Conservation (phyloP, 53 echinoderm and acorn worm genomes). For the Holothuria scabra region DNA sequence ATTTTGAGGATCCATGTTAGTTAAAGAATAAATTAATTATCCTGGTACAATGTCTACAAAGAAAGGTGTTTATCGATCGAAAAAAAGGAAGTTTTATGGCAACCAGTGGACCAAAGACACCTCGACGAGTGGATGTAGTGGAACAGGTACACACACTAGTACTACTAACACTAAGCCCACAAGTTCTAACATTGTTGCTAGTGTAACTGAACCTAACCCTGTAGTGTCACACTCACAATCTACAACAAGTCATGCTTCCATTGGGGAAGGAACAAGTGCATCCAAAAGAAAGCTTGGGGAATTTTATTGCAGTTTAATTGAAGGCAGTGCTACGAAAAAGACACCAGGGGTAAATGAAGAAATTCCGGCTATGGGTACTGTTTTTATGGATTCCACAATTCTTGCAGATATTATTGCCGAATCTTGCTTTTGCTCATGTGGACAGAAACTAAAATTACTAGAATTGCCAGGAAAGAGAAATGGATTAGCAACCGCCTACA, state of each 20-base stretch:
- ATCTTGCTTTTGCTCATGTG: too few relatives aligned
- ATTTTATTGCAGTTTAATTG: neutral
- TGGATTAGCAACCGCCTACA: neutral
- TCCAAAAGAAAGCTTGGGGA: too few relatives aligned
- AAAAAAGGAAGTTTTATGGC: neutral
- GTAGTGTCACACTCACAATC: too few relatives aligned
- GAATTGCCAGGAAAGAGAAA: neutral
- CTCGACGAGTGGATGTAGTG: neutral
- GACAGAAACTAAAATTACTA: neutral
- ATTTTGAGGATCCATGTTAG: too few relatives aligned
- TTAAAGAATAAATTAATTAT: too few relatives aligned
- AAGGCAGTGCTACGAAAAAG: neutral
- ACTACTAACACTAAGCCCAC: neutral
- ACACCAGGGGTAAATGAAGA: neutral
- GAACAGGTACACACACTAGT: slow-evolving; percentile 1
- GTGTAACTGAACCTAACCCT: neutral
- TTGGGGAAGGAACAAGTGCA: too few relatives aligned
- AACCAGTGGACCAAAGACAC: slow-evolving; percentile 8
- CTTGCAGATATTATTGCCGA: too few relatives aligned
- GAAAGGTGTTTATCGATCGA: neutral
- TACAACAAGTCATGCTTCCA: neutral
- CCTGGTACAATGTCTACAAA: neutral
- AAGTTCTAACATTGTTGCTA: neutral
- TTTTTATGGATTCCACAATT: too few relatives aligned
- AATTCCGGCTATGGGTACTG: neutral